Evolutionary conservation across 2,113 vertebrate genomes (phyloP), one percentile per base, ranked within the genome.

Genomic region (Labeo rohita): DNA sequence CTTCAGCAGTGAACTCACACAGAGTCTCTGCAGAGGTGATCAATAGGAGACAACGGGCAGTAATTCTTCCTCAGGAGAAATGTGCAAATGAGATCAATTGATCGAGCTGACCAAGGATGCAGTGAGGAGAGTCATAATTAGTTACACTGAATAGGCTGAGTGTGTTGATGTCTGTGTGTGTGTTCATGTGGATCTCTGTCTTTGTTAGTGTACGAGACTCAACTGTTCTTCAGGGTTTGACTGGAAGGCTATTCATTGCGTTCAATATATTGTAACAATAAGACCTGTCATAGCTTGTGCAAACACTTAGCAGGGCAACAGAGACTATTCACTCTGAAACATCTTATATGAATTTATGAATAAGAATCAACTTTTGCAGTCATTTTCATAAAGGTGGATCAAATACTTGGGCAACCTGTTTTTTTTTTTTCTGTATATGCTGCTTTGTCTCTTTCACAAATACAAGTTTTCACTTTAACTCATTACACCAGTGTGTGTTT

Each of bases 71-170:
- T 81, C n/a, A 18, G 61, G 43, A 81, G 79, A 66, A 39, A 50
- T 81, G 61, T 49, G 7, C 43, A 68, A n/a, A 21, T 59, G 47
- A 52, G n/a, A 86, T 85, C 52, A 87, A n/a, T 90, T 49, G 13
- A 66, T 50, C 2, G 45, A 16, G 39, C 7, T 66, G 61, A 66
- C 61, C n/a, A 18, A 50, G 23, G 21, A 66, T 66, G 63, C 45
- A 50, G 72, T 84, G 82, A 81, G 86, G 49, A 15, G 84, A 80
- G 72, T 7, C 45, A 87, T 87, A 85, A 82, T 83, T 66, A 66
- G 50, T 61, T 0, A 70, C 84, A 49, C 65, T 68, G 81, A 86
- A 83, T 59, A 77, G 77, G 16, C 34, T 75, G 50, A 49, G 43
- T 34, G 39, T 81, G 73, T 81, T 52, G 16, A 56, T 18, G 54